Percentiles rank a stretch among this genome's conserved stretches.
Evolutionary conservation across 2,888 invertebrate genomes (phyloP).

Genomic region (Serripes groenlandicus): DNA sequence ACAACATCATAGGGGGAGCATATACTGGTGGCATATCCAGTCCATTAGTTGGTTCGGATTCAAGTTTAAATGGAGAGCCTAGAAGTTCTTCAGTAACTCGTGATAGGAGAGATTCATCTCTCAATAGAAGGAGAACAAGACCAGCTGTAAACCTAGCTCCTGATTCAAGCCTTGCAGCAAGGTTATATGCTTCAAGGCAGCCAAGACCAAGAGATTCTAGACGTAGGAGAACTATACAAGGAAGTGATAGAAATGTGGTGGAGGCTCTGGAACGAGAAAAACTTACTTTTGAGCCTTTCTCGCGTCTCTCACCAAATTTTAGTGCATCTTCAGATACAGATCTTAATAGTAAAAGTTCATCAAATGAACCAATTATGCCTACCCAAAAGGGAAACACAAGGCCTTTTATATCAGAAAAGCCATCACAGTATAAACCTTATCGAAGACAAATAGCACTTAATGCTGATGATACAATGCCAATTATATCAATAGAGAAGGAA

Average conservation of each 20-base stretch:
- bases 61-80: constrained; percentile 28
- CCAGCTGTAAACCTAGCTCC: neutral
- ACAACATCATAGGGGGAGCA: no score
- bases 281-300: neutral
- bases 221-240: constrained; percentile 57
- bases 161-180: neutral
- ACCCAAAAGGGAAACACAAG: neutral
- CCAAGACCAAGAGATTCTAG: constrained; percentile 32
- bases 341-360: neutral
- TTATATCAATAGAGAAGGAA: constrained; percentile 51
- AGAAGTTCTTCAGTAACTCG: constrained; percentile 40
- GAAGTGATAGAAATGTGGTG: constrained; percentile 47
- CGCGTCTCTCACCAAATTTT: constrained; percentile 12
- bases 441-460: constrained; percentile 41
- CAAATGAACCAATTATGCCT: neutral
- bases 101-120: constrained; percentile 33
- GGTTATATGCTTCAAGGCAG: constrained; percentile 28
- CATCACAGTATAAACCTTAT: neutral
- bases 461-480: constrained; percentile 46
- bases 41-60: constrained; percentile 30
- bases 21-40: constrained; percentile 29
- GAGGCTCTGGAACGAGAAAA: constrained; percentile 52
- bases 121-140: constrained; percentile 26
- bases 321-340: constrained; percentile 14
- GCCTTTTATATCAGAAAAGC: neutral